Base-by-base conservation (phyloP, 2,113 vertebrate species). In the Tetrax tetrax region DNA sequence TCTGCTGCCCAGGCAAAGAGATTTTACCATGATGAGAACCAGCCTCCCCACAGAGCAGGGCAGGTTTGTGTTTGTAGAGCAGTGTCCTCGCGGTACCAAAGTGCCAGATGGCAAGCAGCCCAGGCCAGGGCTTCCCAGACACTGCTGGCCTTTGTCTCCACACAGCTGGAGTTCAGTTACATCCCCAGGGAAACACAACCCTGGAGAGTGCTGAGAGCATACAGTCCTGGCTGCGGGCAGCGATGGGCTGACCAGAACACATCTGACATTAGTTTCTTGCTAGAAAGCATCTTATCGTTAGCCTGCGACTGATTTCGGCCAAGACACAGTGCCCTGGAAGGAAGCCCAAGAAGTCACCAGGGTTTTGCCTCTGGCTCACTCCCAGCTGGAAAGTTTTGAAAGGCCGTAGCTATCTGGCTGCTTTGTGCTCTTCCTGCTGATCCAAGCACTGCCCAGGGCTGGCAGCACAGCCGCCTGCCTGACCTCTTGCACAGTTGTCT, bases 301-400 rank as follows among this genome's bases (percentile, higher is more conserved):
- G 72, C 84, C 25, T 17, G 87, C 85, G 72, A 5, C 14, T 13
- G 80, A 12, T 65, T 63, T 47, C 0, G 27, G 94, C 89, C 94
- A 85, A 82, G 60, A 69, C 74, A 71, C 6, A 1, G 48, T 61
- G 91, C 69, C 91, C 87, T 89, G 96, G 93, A 78, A 25, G n/a
- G 91, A 86, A 72, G 93, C 94, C 92, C 71, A 11, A 70, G 83
- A 88, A 94, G 93, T 19, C 94, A 91, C 89, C 35, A 23, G 72
- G 70, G 80, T 65, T 94, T 65, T 41, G 37, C 93, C 95, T 91
- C 87, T 96, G 91, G 91, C 89, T 89, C 35, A 2, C 76, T 89
- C 91, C 91, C 89, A 91, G 37, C 48, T 78, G 91, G 80, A 80
- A 51, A 57, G 66, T 71, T 89, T 64, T 33, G 83, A 77, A 54